Evolutionary conservation across 2,888 invertebrate genomes (phyloP).

Genomic region (Ophioninae sp.): DNA sequence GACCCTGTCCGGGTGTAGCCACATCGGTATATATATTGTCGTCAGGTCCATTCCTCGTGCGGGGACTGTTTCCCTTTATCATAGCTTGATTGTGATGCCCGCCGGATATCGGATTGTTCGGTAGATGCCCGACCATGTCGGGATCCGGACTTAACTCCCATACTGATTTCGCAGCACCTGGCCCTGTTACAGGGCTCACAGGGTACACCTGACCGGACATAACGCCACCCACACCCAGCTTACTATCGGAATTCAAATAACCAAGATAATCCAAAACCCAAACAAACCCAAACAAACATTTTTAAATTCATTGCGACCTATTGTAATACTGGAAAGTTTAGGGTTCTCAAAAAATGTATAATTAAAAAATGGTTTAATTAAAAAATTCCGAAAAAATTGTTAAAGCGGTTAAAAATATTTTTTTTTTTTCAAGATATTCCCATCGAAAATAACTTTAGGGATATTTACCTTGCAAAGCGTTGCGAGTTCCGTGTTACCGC

Average conservation of each 20-base stretch:
- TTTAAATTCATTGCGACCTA: no score
- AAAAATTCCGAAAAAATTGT: no score
- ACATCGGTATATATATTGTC: slow-evolving; percentile 78
- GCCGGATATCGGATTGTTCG: slow-evolving; percentile 77
- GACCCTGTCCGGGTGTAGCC: slow-evolving; percentile 74
- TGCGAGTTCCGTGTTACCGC: slow-evolving; percentile 79
- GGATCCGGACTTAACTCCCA: slow-evolving; percentile 87
- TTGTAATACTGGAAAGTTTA: no score
- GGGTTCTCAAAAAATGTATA: no score
- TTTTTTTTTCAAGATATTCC: background rate
- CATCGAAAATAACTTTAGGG: slow-evolving; percentile 30
- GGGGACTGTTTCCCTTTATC: slow-evolving; percentile 65
- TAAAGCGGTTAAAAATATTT: no score
- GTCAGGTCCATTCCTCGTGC: slow-evolving; percentile 73
- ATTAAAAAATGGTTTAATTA: no score
- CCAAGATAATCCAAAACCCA: no score
- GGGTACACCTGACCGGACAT: slow-evolving; percentile 76
- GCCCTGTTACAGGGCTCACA: slow-evolving; percentile 84
- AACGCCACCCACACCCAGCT: background rate
- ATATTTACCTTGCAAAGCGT: slow-evolving; percentile 77
- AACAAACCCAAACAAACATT: no score
- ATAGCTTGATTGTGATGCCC: slow-evolving; percentile 72
- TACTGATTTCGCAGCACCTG: slow-evolving; percentile 94
- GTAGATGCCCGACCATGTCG: slow-evolving; percentile 79
- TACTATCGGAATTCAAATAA: background rate